Evolutionary conservation across 2,888 invertebrate genomes (phyloP), one percentile per base, ranked within the genome.

Genomic region (Marasmarcha lunaedactyla): DNA sequence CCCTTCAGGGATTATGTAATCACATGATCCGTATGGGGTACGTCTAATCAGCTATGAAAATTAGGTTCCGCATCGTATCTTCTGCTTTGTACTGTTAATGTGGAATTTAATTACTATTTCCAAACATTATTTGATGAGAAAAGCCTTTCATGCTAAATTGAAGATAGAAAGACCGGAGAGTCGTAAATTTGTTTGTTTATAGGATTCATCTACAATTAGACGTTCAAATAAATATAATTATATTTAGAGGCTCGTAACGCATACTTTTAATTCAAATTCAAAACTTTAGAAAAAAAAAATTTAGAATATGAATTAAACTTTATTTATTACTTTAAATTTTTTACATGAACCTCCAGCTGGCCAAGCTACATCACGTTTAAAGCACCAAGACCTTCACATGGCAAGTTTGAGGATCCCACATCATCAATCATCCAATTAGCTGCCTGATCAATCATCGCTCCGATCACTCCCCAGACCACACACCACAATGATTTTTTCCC

Each of bases 351-450:
- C 3, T 7, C 3, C 20, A 7, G 20, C 20, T 20, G 20, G 7
- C 20, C 20, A 7, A 20, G 3, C 20, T 20, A 20, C 7, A 20
- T 20, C 7, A 3, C 3, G 20, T 20, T 20, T 20, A 20, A 20
- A 20, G 20, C 20, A 3, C 20, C 3, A 20, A 20, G 3, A 20
- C 20, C 20, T 20, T 20, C 3, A 7, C 3, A 20, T 20, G 7
- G 20, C 20, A 20, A 20, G 20, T 20, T 37, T 25, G 33, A 33
- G 4, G 33, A 33, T n/a, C n/a, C 33, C 42, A 34, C 15, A 33
- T 83, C 88, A 90, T 90, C 90, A 87, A 90, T 90, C 90, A 90
- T 86, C 87, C 90, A 90, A 90, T 90, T 90, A 90, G 87, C 73
- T 51, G 57, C 57, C 65, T 84, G 89, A 90, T 90, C 90, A 88